Conservation (phyloP, 2,113 vertebrate genomes). For the Protobothrops flavoviridis region DNA sequence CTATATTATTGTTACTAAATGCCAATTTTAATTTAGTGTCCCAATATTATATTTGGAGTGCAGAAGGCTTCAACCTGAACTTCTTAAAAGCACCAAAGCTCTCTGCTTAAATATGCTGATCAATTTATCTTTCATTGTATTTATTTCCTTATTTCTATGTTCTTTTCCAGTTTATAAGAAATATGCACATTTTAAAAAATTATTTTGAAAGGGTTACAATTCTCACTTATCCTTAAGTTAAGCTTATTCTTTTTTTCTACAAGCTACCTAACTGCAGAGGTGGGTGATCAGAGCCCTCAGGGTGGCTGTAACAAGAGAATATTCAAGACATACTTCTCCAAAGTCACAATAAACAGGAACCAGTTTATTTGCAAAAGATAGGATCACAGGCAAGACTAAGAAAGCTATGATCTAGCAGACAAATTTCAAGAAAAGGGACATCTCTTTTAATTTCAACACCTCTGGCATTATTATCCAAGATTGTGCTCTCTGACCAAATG, state of each 20-base stretch:
- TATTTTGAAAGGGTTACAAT: background rate
- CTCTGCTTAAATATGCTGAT: background rate
- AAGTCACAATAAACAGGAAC: background rate
- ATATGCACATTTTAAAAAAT: background rate
- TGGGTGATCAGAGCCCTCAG: background rate
- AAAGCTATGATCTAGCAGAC: slow-evolving; percentile 20
- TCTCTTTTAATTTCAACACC: slow-evolving; percentile 3
- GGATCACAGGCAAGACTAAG: background rate
- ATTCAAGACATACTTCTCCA: background rate
- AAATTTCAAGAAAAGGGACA: slow-evolving; percentile 4
- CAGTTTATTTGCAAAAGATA: background rate
- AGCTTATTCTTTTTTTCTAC: background rate
- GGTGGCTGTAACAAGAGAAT: slow-evolving; percentile 6
- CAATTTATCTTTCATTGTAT: background rate
- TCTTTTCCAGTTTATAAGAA: background rate
- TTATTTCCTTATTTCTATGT: background rate
- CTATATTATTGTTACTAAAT: background rate
- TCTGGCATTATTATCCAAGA: background rate
- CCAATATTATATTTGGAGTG: background rate
- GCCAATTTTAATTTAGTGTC: background rate
- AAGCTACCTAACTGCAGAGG: background rate
- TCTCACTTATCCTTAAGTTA: background rate
- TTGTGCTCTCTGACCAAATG: slow-evolving; percentile 23
- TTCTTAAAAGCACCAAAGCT: background rate
- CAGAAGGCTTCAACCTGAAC: background rate